These are phyloP conservation scores for Lutjanus argentimaculatus DNA, from an alignment of 2,797 vertebrate genomes.

Conservation along the genomic window DNA sequence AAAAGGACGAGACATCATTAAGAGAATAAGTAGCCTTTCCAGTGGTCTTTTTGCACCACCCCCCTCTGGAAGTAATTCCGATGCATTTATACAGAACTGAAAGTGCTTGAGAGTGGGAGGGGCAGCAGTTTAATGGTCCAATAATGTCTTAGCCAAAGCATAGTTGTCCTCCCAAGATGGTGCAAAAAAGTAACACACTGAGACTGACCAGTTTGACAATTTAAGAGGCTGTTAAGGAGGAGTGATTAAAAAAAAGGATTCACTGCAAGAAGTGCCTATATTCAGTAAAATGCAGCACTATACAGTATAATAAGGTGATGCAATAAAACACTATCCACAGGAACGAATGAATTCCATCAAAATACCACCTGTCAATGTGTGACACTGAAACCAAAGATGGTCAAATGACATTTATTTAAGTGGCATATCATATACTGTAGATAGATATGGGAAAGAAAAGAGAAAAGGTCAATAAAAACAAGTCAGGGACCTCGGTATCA, in stretches of 20 bases:
- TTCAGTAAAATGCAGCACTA: conserved; percentile 41
- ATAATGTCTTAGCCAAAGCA: conserved; percentile 85
- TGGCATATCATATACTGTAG: conserved; percentile 56
- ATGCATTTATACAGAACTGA: conserved; percentile 87
- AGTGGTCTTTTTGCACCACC: conserved; percentile 82
- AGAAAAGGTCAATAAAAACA: conserved; percentile 78
- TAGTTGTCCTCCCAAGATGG: conserved; percentile 81
- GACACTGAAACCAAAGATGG: conserved; percentile 64
- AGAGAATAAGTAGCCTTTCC: conserved; percentile 88
- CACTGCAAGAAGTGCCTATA: conserved; percentile 38
- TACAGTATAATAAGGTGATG: conserved; percentile 22
- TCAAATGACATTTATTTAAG: conserved; percentile 77
- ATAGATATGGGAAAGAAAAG: conserved; percentile 51
- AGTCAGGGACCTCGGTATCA: conserved; percentile 45
- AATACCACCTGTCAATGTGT: conserved; percentile 72
- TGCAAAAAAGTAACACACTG: conserved; percentile 69
- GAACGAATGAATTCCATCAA: conserved; percentile 63
- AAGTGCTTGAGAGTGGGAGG: conserved; percentile 84
- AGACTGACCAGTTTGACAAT: conserved; percentile 74
- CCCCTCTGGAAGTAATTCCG: conserved; percentile 82
- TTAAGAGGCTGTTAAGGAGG: conserved; percentile 75
- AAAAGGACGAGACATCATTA: conserved; percentile 89
- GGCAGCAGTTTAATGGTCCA: conserved; percentile 86
- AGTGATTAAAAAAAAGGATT: conserved; percentile 58
- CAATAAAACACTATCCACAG: conserved; percentile 32